A percentile compares a stretch with the other conserved stretches of the same genome.
Conservation (phyloP, 2,888 invertebrate genomes). For the Pristionchus arcanus region DNA sequence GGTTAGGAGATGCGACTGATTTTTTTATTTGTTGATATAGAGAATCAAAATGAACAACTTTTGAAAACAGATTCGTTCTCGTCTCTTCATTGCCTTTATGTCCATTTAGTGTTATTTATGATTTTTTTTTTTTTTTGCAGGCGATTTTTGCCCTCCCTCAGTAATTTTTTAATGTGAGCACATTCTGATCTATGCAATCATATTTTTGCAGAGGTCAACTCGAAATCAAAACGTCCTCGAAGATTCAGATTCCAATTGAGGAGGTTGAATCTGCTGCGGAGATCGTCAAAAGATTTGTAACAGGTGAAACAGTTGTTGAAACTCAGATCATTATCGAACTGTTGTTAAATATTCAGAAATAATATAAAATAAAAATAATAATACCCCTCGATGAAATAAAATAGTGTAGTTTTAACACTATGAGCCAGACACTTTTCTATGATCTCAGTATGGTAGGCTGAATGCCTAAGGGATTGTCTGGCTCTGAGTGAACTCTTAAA, state of each 20-base stretch:
- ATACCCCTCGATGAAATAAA: not conserved
- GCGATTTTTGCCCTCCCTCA: not conserved
- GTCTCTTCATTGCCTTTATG: too few species aligned
- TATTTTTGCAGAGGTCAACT: constrained; percentile 88
- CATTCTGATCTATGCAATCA: not conserved
- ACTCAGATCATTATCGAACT: not conserved
- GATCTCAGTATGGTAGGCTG: too few species aligned
- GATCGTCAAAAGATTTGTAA: constrained; percentile 95
- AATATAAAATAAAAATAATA: too few species aligned
- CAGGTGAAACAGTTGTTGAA: constrained; percentile 82
- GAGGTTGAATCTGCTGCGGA: constrained; percentile 95
- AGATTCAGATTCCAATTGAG: constrained; percentile 88
- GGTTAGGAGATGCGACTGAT: too few species aligned
- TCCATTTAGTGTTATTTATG: too few species aligned
- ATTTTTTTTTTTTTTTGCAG: not conserved
- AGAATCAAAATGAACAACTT: too few species aligned
- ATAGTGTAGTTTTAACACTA: too few species aligned
- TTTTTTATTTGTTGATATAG: too few species aligned
- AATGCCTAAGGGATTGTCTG: too few species aligned
- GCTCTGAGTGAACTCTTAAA: too few species aligned
- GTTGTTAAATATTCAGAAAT: not conserved
- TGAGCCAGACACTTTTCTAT: too few species aligned
- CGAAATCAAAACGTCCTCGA: constrained; percentile 87
- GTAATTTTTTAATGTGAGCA: not conserved
- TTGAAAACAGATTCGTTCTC: too few species aligned